Conservation (phyloP, 2,113 vertebrate genomes). For the Archocentrus centrarchus region DNA sequence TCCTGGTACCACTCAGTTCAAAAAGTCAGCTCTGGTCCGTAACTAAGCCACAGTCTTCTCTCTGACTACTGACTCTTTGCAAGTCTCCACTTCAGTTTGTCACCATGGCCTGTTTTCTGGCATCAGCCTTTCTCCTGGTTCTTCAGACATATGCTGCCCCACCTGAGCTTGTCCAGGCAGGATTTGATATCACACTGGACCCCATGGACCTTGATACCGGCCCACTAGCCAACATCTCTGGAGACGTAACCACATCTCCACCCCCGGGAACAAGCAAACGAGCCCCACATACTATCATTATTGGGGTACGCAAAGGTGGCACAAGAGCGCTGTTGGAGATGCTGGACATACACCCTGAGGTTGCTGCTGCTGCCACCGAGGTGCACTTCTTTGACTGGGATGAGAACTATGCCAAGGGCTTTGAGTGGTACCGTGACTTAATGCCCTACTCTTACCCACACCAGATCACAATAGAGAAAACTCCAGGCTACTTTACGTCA, state of each 20-base stretch:
- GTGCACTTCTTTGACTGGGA: slow-evolving; percentile 97
- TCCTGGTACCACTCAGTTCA: slow-evolving; percentile 67
- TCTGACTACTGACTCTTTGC: slow-evolving; percentile 15
- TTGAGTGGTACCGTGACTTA: slow-evolving; percentile 90
- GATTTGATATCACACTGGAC: slow-evolving; percentile 76
- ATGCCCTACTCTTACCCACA: slow-evolving; percentile 93
- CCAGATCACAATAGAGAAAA: slow-evolving; percentile 96
- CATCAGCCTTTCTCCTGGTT: slow-evolving; percentile 85
- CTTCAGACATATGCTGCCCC: slow-evolving; percentile 81
- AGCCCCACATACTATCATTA: slow-evolving; percentile 91
- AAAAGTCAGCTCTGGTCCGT: slow-evolving; percentile 51
- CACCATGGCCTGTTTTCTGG: slow-evolving; percentile 86
- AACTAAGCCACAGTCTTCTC: slow-evolving; percentile 49
- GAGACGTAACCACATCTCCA: slow-evolving; percentile 76
- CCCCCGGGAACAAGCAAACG: slow-evolving; percentile 86
- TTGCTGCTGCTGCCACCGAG: slow-evolving; percentile 91
- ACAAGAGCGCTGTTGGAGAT: slow-evolving; percentile 92
- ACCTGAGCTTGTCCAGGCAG: slow-evolving; percentile 67
- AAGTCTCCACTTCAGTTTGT: slow-evolving; percentile 1
- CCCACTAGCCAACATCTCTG: slow-evolving; percentile 80
- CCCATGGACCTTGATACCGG: slow-evolving; percentile 73
- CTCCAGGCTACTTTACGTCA: slow-evolving; percentile 94
- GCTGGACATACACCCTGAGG: slow-evolving; percentile 93
- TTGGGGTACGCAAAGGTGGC: slow-evolving; percentile 93
- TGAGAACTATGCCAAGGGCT: slow-evolving; percentile 91